Evolutionary conservation across 2,113 vertebrate genomes (phyloP).

Genomic region (Hippopotamus amphibius): DNA sequence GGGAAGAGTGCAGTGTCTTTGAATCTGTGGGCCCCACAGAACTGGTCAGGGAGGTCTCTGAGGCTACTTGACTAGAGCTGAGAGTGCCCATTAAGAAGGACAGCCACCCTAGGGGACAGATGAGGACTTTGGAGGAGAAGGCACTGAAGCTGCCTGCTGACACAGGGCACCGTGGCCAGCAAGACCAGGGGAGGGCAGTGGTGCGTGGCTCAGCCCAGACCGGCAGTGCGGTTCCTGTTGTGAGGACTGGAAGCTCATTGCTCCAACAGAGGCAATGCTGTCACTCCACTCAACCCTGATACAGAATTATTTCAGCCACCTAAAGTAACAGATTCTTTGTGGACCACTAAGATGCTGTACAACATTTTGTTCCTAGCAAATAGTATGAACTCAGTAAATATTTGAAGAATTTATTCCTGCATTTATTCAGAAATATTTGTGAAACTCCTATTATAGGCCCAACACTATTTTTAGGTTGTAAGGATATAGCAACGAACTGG

Average conservation of each 20-base stretch:
- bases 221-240: background rate
- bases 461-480: background rate
- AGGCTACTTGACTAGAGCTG: background rate
- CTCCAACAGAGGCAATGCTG: background rate
- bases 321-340: background rate
- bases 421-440: background rate
- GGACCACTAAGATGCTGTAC: background rate
- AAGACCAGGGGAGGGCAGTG: background rate
- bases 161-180: background rate
- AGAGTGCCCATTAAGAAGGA: background rate
- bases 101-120: background rate
- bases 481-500: background rate
- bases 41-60: background rate
- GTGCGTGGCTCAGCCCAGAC: background rate
- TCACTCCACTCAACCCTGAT: background rate
- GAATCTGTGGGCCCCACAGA: background rate
- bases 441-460: background rate
- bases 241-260: background rate
- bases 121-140: background rate
- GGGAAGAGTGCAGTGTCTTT: background rate
- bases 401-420: background rate
- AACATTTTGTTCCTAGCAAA: slow-evolving; percentile 44
- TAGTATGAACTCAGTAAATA: background rate
- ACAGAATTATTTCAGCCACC: background rate
- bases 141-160: background rate